Evolutionary conservation across 2,888 invertebrate species (phyloP).

Genomic region (Phanerotoma sp.): DNA sequence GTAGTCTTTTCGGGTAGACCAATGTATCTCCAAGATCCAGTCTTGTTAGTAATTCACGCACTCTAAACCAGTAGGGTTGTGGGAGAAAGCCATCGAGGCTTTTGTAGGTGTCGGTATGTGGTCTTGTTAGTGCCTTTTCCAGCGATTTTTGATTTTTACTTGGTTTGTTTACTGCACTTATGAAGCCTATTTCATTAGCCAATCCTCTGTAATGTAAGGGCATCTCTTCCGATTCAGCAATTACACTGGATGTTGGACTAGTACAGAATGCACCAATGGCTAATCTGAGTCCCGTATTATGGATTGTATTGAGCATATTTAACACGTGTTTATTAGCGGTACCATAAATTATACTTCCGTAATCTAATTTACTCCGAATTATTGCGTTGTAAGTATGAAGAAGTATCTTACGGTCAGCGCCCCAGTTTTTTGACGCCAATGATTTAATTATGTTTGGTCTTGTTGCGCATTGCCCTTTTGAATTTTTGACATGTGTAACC

Average conservation of each 20-base stretch:
- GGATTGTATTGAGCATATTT: constrained; percentile 22
- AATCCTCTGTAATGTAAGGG: constrained; percentile 14
- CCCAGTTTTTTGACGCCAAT: constrained; percentile 25
- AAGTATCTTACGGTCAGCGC: constrained; percentile 22
- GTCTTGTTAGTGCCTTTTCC: no score
- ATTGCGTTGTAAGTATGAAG: constrained; percentile 18
- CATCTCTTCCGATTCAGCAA: constrained; percentile 16
- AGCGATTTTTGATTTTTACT: no score
- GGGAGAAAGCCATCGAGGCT: no score
- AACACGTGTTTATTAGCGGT: constrained; percentile 18
- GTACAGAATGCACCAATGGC: constrained; percentile 26
- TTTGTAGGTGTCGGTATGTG: no score
- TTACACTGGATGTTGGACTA: constrained; percentile 23
- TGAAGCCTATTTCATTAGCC: no score
- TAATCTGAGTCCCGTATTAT: constrained; percentile 19
- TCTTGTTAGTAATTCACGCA: no score
- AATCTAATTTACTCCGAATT: constrained; percentile 29
- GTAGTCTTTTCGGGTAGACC: no score
- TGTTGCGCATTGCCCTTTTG: constrained; percentile 14
- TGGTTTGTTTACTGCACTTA: no score
- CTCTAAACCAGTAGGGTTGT: no score
- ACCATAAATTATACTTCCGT: constrained; percentile 31
- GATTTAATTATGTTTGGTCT: constrained; percentile 27
- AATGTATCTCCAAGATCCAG: no score
- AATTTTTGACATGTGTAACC: constrained; percentile 21